Conservation (phyloP, 2,113 vertebrate species). For the Hucho hucho region DNA sequence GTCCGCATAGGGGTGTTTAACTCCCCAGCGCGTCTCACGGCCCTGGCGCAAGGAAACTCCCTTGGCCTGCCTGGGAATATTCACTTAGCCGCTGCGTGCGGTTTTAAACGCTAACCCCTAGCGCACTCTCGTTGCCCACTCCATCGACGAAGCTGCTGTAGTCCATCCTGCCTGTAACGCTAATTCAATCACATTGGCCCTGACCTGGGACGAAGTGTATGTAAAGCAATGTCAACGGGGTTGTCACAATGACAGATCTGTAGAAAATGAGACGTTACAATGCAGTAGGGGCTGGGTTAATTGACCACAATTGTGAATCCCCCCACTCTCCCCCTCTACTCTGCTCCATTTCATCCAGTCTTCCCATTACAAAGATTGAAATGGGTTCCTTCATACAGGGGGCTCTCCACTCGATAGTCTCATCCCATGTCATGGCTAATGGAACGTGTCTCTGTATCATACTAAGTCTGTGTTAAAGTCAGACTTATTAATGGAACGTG, state of each 20-base stretch:
- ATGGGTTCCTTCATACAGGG: not conserved
- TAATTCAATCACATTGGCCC: constrained; percentile 53
- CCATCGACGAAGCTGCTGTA: constrained; percentile 28
- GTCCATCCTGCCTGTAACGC: constrained; percentile 52
- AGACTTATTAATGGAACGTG: not conserved
- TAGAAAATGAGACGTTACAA: constrained; percentile 52
- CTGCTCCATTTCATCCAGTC: constrained; percentile 8
- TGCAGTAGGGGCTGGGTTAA: constrained; percentile 19
- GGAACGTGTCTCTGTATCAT: not conserved
- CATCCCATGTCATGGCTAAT: not conserved
- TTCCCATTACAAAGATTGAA: constrained; percentile 41
- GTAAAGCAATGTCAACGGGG: constrained; percentile 40
- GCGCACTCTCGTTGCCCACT: not conserved
- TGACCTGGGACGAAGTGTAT: constrained; percentile 44
- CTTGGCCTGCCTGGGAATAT: constrained; percentile 15
- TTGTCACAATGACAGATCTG: constrained; percentile 52
- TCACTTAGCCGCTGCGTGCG: constrained; percentile 10
- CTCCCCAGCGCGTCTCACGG: not conserved
- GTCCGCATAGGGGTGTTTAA: not conserved
- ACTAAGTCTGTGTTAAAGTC: not conserved
- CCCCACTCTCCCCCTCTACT: not conserved
- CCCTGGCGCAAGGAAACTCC: not conserved
- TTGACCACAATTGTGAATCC: constrained; percentile 29
- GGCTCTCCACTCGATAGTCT: not conserved
- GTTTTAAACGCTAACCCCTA: constrained; percentile 28